Evolutionary conservation across 2,888 invertebrate genomes (phyloP), one percentile per base, ranked within the genome.

Genomic region (Quadriops clusia): DNA sequence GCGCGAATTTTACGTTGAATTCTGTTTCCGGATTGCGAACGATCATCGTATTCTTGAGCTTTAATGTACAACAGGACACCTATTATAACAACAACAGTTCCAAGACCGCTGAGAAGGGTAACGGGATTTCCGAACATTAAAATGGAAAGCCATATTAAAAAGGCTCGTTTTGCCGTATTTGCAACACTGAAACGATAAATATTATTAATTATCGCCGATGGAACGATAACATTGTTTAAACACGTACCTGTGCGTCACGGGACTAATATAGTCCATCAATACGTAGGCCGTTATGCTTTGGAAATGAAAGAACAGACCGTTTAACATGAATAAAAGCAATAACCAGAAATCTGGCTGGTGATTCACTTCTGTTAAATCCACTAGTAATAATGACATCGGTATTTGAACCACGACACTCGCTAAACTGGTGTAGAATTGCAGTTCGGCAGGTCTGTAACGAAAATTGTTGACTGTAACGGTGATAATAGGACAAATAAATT

Each of bases 211-310:
- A n/a, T n/a, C n/a, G n/a, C n/a, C n/a, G n/a, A n/a, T n/a, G n/a
- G n/a, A n/a, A n/a, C n/a, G n/a, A n/a, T n/a, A n/a, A n/a, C n/a
- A n/a, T n/a, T n/a, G n/a, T 24, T 14, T 22, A 23, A 42, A 40
- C 43, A n/a, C n/a, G 48, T 63, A 77, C 77, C 77, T 77, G 52
- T 83, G 80, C 15, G 82, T 82, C 9, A 83, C 80, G 13, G 82
- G 81, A 54, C 77, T 79, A 51, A 83, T 79, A 49, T 78, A 80
- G 50, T 77, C 77, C 77, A 83, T 80, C 38, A 82, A 67, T 37
- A 79, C 78, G 54, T 81, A 82, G 4, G 81, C 81, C 23, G 78
- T 77, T 48, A 82, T 78, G 53, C 78, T 79, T 68, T 83, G 83
- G 51, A 77, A 77, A 58, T 83, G 82, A 58, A 81, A 83, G 58